Conservation (phyloP, 2,888 invertebrate species). For the Diaperis boleti region DNA sequence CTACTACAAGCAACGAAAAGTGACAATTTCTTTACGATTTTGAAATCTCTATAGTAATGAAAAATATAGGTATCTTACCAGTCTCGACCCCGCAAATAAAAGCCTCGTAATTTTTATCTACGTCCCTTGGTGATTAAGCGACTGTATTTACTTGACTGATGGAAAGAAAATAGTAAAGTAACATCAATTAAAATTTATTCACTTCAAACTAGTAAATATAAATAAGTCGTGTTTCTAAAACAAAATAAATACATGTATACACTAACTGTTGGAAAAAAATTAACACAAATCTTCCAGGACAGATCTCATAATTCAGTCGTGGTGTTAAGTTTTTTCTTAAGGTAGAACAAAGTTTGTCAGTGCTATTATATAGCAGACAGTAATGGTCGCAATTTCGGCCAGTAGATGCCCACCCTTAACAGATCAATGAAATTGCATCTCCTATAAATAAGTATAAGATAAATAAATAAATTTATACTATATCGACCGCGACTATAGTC, state of each 20-base stretch:
- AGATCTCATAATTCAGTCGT: background rate
- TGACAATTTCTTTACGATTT: too few relatives aligned
- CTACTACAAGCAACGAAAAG: too few relatives aligned
- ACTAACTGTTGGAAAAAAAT: slow-evolving; percentile 25
- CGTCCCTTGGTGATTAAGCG: too few relatives aligned
- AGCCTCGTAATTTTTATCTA: too few relatives aligned
- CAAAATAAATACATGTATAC: slow-evolving; percentile 15
- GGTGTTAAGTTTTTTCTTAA: slow-evolving; percentile 32
- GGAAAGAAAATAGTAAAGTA: too few relatives aligned
- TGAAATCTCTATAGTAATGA: too few relatives aligned
- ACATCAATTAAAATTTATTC: slow-evolving; percentile 37
- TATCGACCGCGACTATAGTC: background rate
- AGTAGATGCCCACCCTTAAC: background rate
- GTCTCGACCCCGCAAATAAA: too few relatives aligned
- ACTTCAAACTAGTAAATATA: slow-evolving; percentile 35
- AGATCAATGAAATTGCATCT: slow-evolving; percentile 14
- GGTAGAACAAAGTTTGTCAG: slow-evolving; percentile 1
- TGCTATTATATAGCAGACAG: background rate
- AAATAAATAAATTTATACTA: slow-evolving; percentile 33
- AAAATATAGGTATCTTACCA: too few relatives aligned
- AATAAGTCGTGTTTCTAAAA: slow-evolving; percentile 23
- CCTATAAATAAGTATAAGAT: slow-evolving; percentile 26
- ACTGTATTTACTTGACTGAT: too few relatives aligned
- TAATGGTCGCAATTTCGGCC: background rate
- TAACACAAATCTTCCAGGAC: slow-evolving; percentile 19